A percentile compares a stretch with the other conserved stretches of the same genome.
Conservation (phyloP, 1,140 invertebrate genomes). For the Thalassaphorura encarpata region DNA sequence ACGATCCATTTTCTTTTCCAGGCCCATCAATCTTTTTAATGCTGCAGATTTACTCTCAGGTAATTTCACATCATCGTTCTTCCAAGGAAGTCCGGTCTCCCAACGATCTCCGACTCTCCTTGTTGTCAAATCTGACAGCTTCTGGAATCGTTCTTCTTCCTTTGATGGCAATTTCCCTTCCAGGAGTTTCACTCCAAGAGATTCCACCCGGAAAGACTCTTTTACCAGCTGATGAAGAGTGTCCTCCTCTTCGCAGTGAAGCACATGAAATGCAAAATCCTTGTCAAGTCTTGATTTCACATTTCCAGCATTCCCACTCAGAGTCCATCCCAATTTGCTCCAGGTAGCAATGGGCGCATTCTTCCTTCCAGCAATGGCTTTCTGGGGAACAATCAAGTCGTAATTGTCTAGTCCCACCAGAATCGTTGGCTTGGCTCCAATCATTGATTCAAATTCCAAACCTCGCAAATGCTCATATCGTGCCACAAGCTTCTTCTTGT, state of each 20-base stretch:
- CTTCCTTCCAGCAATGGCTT: not conserved
- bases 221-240: conserved; percentile 3
- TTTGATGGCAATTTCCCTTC: not conserved
- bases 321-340: not conserved
- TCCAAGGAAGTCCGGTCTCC: conserved; percentile 9
- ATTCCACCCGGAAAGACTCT: not conserved
- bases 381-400: not conserved
- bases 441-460: not conserved
- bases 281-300: not conserved
- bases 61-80: not conserved
- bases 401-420: conserved; percentile 1
- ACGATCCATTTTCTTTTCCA: not conserved
- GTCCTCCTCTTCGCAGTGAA: not conserved
- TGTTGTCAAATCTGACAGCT: not conserved
- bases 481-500: not conserved
- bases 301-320: not conserved
- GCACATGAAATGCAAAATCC: not conserved
- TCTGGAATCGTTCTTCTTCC: not conserved
- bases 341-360: not conserved
- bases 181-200: not conserved
- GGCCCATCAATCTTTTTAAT: not conserved
- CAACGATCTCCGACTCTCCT: not conserved
- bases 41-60: not conserved
- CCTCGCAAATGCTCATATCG: not conserved
- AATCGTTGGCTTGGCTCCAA: not conserved